Base-by-base conservation (phyloP, 2,888 invertebrate species). In the Phymatocera aterrima region DNA sequence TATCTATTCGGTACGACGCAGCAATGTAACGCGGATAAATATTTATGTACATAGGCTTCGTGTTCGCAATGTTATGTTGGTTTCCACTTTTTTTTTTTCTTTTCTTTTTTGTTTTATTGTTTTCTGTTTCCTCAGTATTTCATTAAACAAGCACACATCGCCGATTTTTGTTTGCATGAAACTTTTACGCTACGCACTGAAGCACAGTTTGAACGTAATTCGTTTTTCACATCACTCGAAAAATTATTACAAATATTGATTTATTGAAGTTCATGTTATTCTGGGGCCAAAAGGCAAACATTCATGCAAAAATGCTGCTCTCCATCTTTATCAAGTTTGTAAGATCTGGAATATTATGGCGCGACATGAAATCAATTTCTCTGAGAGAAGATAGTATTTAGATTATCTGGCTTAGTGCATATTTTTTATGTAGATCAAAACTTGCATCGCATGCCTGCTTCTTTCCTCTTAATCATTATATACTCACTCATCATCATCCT, bases 31-130 rank as follows among this genome's bases (percentile, higher is more conserved):
- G 54, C 57, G 60, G 60, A 75, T 75, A 37, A 57, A 75, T 57
- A 40, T 24, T n/a, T n/a, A n/a, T 57, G 75, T 75, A 75, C 54
- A 75, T 57, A 75, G 60, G 75, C 75, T 75, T 75, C 75, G 75
- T 75, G 75, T 57, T 72, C 51, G 75, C 75, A 60, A 75, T 54
- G 40, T 75, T 40, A 40, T 40, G 60, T 54, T 57, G 43, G 60
- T 75, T 40, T 57, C 24, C 57, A 57, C 21, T n/a, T 46, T 46
- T 46, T 37, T 46, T 12, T 12, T 70, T 51, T 72, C 12, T 18
- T 24, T 57, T 57, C 2, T 24, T 57, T 10, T 4, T 57, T 24
- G 3, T 21, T 57, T 24, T 28, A 24, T 57, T 43, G 31, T n/a
- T 5, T 72, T 21, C 51, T 8, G 21, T 6, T 64, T 64, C 6